Percentiles rank a stretch among this genome's conserved stretches.
These are phyloP conservation scores for Ophion ellenae DNA, from an alignment of 2,888 invertebrate genomes.

Conservation along the genomic window DNA sequence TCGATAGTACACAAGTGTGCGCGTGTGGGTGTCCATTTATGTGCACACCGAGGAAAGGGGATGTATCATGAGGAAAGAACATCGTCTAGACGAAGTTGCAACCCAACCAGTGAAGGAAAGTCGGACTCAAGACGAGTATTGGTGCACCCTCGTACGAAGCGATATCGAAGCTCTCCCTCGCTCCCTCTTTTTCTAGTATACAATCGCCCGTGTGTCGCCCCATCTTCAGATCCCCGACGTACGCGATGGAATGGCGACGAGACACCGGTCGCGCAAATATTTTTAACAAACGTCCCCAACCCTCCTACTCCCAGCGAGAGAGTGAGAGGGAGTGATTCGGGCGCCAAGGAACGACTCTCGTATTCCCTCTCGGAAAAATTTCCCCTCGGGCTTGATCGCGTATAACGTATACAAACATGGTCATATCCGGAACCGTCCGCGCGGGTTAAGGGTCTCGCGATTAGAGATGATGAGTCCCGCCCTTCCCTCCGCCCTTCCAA, in stretches of 20 bases:
- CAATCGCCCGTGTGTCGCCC: slow-evolving; percentile 52
- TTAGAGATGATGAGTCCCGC: background rate
- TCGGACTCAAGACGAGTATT: slow-evolving; percentile 38
- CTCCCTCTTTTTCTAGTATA: background rate
- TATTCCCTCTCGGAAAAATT: slow-evolving; percentile 17
- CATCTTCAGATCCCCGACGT: slow-evolving; percentile 23
- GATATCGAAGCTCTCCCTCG: slow-evolving; percentile 15
- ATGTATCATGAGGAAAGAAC: slow-evolving; percentile 49
- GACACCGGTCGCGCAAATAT: slow-evolving; percentile 69
- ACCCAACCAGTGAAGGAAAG: slow-evolving; percentile 37
- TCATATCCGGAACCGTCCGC: slow-evolving; percentile 15
- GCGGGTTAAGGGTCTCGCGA: background rate
- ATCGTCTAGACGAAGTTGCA: slow-evolving; percentile 63
- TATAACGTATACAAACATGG: slow-evolving; percentile 22
- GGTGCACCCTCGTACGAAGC: slow-evolving; percentile 44
- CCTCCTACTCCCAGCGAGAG: slow-evolving; percentile 11
- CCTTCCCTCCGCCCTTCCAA: background rate
- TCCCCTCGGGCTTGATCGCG: background rate
- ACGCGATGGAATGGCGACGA: slow-evolving; percentile 50
- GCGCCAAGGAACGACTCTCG: slow-evolving; percentile 18
- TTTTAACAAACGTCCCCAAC: slow-evolving; percentile 68
- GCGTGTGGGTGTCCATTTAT: background rate
- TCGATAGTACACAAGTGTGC: background rate
- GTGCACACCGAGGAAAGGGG: background rate
- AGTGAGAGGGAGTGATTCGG: background rate